phyloP scores from a whole-genome alignment of 2,888 invertebrate species.

The Caenorhabditis drosophilae region DNA sequence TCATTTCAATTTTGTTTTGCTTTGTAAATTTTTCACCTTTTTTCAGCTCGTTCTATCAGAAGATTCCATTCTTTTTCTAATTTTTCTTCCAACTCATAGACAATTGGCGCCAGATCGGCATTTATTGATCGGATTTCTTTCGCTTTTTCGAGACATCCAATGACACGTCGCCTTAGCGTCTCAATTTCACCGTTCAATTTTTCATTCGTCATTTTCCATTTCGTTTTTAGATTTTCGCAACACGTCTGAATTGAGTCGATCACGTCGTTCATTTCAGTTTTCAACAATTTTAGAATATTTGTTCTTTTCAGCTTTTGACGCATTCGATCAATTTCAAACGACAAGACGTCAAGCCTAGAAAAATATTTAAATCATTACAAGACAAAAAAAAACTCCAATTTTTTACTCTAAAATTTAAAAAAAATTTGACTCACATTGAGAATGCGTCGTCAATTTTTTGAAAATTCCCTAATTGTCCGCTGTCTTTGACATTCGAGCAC shows the following conservation, averaged over 20 bases:
- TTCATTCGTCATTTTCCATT: not conserved
- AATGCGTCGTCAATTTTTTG: conserved; percentile 24
- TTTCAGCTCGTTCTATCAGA: conserved; percentile 9
- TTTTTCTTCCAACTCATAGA: conserved; percentile 25
- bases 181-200: conserved; percentile 14
- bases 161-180: conserved; percentile 12
- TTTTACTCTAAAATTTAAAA: not conserved
- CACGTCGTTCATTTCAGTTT: conserved; percentile 15
- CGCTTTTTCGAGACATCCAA: conserved; percentile 11
- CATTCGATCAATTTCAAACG: conserved; percentile 22
- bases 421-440: conserved; percentile 9
- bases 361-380: not conserved
- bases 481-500: conserved; percentile 10
- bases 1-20: too few species aligned
- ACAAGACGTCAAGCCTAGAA: conserved; percentile 15
- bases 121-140: conserved; percentile 17
- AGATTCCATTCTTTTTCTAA: conserved; percentile 29
- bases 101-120: conserved; percentile 24
- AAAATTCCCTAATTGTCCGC: not conserved
- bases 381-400: not conserved
- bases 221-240: conserved; percentile 6
- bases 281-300: conserved; percentile 7
- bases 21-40: too few species aligned
- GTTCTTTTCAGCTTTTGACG: conserved; percentile 9
- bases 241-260: conserved; percentile 16